Evolutionary conservation across 2,113 vertebrate genomes (phyloP).

Genomic region (human): DNA sequence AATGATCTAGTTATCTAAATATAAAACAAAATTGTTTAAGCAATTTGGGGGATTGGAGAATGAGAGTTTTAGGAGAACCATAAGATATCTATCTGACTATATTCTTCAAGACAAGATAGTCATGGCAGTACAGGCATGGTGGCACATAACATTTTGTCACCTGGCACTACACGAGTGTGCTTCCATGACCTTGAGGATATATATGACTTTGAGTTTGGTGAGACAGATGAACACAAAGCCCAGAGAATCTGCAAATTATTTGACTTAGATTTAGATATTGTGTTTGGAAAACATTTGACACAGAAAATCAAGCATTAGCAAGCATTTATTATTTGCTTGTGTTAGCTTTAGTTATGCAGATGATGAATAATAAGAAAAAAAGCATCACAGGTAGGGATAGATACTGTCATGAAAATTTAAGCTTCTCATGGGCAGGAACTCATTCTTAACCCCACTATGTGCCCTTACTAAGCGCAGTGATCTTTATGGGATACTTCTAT

Average conservation of each 20-base stretch:
- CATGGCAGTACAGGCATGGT: no score
- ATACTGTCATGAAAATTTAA: no score
- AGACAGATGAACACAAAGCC: neutral
- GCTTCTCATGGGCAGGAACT: fast-evolving
- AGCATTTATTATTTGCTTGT: neutral
- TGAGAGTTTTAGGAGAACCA: neutral
- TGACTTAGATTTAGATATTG: neutral
- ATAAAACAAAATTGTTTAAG: neutral
- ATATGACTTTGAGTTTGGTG: neutral
- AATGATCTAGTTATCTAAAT: fast-evolving
- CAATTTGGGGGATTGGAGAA: no score
- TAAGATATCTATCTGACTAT: no score
- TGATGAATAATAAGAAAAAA: neutral
- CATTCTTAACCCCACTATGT: fast-evolving
- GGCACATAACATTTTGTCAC: no score
- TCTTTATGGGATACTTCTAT: neutral
- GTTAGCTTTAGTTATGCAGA: fast-evolving
- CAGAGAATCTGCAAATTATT: neutral
- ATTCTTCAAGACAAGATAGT: neutral
- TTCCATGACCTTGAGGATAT: neutral
- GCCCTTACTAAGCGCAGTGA: neutral
- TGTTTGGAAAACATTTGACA: neutral
- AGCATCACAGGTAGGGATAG: no score
- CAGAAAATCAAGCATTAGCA: neutral
- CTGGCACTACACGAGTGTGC: no score